Conservation (phyloP, 2,113 vertebrate genomes). For the Tachuris rubrigastra region DNA sequence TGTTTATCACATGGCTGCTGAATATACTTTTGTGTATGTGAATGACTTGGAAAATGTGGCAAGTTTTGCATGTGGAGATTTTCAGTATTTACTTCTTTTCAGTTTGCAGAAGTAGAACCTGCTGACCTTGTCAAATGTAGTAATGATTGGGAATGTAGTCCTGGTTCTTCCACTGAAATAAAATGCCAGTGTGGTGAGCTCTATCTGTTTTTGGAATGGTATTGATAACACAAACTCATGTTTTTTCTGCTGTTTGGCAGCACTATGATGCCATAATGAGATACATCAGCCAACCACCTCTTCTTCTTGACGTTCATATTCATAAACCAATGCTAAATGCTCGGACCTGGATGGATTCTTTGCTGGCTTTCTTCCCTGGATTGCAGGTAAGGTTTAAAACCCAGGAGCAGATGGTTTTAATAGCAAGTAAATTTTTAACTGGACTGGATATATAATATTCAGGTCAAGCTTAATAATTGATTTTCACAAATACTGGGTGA, state of each 20-base stretch:
- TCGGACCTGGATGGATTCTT: conserved; percentile 97
- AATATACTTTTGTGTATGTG: not conserved
- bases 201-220: not conserved
- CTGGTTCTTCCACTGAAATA: not conserved
- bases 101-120: not conserved
- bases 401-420: not conserved
- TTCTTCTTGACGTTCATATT: conserved; percentile 95
- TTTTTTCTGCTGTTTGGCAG: conserved; percentile 69
- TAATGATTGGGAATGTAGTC: not conserved
- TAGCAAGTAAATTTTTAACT: not conserved
- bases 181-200: not conserved
- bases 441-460: not conserved
- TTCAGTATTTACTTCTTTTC: not conserved
- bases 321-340: conserved; percentile 98
- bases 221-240: not conserved
- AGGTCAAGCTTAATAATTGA: not conserved
- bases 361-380: conserved; percentile 97
- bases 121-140: not conserved
- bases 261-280: conserved; percentile 99
- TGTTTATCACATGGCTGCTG: not conserved
- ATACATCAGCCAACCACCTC: conserved; percentile 96
- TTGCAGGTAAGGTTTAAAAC: conserved; percentile 83
- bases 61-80: not conserved
- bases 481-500: not conserved
- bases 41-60: not conserved